phyloP scores from a whole-genome alignment of 2,797 vertebrate genomes.

The Hippoglossus hippoglossus region DNA sequence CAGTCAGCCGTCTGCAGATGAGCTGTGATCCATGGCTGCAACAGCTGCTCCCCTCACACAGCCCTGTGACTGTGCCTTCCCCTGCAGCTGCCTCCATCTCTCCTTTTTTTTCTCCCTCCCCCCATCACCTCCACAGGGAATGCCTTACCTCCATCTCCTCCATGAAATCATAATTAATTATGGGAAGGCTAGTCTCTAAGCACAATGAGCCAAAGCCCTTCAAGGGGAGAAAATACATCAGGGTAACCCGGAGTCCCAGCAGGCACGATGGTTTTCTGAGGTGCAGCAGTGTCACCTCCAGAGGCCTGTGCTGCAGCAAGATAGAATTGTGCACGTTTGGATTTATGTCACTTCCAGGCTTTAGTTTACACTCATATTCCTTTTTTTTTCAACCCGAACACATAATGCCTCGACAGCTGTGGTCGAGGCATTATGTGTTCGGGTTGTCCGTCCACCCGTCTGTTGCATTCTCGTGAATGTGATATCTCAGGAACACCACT shows the following conservation, averaged over 20 bases:
- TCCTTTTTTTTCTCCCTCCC: not conserved
- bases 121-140: conserved; percentile 53
- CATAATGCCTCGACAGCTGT: conserved; percentile 5
- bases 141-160: conserved; percentile 48
- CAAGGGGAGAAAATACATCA: conserved; percentile 40
- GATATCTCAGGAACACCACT: not conserved
- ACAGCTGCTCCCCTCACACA: conserved; percentile 73
- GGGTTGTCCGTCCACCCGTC: not conserved
- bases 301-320: conserved; percentile 38
- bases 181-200: conserved; percentile 42
- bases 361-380: not conserved
- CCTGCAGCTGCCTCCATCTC: conserved; percentile 60
- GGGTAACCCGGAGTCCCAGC: conserved; percentile 40
- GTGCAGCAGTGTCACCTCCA: conserved; percentile 33
- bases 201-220: conserved; percentile 43
- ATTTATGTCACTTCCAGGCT: conserved; percentile 4
- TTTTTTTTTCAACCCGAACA: too few relatives aligned
- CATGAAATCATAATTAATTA: conserved; percentile 71
- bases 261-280: conserved; percentile 28
- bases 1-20: conserved; percentile 69
- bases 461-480: not conserved
- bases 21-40: conserved; percentile 69
- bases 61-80: conserved; percentile 43
- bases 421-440: too few relatives aligned
- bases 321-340: conserved; percentile 22